These are phyloP conservation scores for Ophiothrix spiculata DNA, from an alignment of 35 echinoderm and acorn worm genomes.

Conservation along the genomic window DNA sequence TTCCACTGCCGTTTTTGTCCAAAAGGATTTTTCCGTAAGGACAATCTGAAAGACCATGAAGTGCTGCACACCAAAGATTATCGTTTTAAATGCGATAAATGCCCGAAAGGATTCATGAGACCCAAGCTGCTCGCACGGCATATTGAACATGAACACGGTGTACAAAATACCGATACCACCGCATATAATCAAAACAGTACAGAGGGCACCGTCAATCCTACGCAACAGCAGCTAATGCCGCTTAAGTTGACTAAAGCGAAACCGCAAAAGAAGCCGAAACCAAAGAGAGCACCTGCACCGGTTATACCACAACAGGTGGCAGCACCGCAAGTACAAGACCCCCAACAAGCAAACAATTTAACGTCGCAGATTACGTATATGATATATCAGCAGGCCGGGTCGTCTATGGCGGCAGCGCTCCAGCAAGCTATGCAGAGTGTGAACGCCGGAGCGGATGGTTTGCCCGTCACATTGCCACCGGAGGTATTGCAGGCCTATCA, in stretches of 20 bases:
- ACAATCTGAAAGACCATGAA: constrained; percentile 79
- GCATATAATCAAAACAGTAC: neutral
- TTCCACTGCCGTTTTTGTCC: constrained; percentile 68
- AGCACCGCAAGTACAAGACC: too few species aligned
- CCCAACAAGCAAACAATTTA: neutral
- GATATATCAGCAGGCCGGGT: neutral
- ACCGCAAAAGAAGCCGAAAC: too few species aligned
- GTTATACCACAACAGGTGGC: neutral
- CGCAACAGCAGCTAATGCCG: neutral
- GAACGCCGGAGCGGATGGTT: neutral
- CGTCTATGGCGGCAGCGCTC: neutral
- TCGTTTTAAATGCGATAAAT: constrained; percentile 69
- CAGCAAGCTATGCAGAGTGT: neutral
- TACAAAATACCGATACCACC: too few species aligned
- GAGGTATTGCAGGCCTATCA: neutral
- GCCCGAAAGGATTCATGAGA: constrained; percentile 85
- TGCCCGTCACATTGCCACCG: neutral
- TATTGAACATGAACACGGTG: constrained; percentile 50
- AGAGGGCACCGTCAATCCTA: neutral
- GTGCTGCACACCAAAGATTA: constrained; percentile 79
- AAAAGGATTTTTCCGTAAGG: constrained; percentile 84
- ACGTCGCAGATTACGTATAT: neutral
- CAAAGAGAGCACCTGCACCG: neutral
- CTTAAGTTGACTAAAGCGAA: neutral
- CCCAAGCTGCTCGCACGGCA: constrained; percentile 74